Conservation (phyloP, 2,888 invertebrate genomes). For the Limnephilus auricula region DNA sequence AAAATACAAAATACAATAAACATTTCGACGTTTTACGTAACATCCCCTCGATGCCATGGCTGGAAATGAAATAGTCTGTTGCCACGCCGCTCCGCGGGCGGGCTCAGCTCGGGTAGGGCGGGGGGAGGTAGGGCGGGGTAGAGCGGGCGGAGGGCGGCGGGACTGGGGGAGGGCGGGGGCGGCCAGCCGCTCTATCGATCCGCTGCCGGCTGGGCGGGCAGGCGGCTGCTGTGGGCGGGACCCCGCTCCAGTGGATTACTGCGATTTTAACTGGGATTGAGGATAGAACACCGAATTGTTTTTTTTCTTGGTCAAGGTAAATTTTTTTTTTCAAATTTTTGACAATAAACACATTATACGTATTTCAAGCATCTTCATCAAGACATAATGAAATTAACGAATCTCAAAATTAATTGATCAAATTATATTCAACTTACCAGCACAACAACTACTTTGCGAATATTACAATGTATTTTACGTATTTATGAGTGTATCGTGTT, state of each 20-base stretch:
- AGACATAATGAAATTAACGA: too few relatives aligned
- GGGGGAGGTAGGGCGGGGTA: not conserved
- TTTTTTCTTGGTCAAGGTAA: not conserved
- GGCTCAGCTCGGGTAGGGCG: not conserved
- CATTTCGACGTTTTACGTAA: not conserved
- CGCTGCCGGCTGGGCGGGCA: slow-evolving; percentile 47
- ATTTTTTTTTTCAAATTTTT: too few relatives aligned
- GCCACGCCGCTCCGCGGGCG: slow-evolving; percentile 45
- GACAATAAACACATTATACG: too few relatives aligned
- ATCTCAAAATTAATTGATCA: too few relatives aligned
- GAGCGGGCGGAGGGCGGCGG: slow-evolving; percentile 69
- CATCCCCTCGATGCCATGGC: slow-evolving; percentile 18
- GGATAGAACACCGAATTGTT: not conserved
- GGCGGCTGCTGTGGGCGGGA: slow-evolving; percentile 70
- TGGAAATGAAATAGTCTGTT: slow-evolving; percentile 50
- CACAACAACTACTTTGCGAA: not conserved
- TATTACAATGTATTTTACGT: not conserved
- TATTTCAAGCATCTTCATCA: too few relatives aligned
- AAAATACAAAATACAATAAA: not conserved
- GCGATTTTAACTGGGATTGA: slow-evolving; percentile 10
- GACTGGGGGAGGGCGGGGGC: slow-evolving; percentile 70
- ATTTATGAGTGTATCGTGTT: not conserved
- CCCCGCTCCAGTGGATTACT: slow-evolving; percentile 65
- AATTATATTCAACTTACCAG: not conserved
- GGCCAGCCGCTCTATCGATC: slow-evolving; percentile 69